A percentile compares a stretch with the other conserved stretches of the same genome.
Conservation (phyloP, 2,797 vertebrate species). For the Ibycter americanus region DNA sequence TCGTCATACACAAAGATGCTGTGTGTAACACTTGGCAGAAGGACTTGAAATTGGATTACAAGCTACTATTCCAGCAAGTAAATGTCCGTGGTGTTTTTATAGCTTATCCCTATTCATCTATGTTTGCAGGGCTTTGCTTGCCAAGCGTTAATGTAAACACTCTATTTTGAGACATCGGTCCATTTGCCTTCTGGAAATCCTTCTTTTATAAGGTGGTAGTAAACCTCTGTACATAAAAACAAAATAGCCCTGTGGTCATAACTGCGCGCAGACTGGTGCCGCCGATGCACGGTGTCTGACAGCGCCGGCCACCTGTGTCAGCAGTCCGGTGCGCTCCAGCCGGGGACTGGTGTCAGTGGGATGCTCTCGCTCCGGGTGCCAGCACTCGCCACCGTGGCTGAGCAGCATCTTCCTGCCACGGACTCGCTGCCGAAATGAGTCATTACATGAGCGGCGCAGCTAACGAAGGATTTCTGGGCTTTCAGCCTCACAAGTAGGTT, state of each 20-base stretch:
- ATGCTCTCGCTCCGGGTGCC: not conserved
- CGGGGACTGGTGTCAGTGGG: slow-evolving; percentile 30
- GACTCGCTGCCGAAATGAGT: rapidly evolving
- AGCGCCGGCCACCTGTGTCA: not conserved
- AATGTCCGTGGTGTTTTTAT: slow-evolving; percentile 73
- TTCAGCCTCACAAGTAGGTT: not conserved
- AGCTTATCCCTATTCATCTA: slow-evolving; percentile 80
- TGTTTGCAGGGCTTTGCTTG: slow-evolving; percentile 76
- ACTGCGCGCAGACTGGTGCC: slow-evolving; percentile 8
- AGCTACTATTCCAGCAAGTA: slow-evolving; percentile 68
- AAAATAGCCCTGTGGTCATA: slow-evolving; percentile 53
- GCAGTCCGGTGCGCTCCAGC: not conserved
- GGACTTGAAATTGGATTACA: slow-evolving; percentile 66
- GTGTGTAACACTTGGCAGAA: slow-evolving; percentile 68
- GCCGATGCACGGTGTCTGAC: not conserved
- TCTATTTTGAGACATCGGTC: slow-evolving; percentile 74
- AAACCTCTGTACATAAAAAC: slow-evolving; percentile 57
- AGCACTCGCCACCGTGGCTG: not conserved
- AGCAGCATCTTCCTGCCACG: not conserved
- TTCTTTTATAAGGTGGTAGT: slow-evolving; percentile 72
- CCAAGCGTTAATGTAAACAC: slow-evolving; percentile 80
- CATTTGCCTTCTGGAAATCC: slow-evolving; percentile 77
- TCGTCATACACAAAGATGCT: slow-evolving; percentile 24
- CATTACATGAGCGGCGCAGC: rapidly evolving
- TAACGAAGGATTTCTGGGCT: not conserved